phyloP scores from a whole-genome alignment of 2,113 vertebrate species.

The Gymnogyps californianus region DNA sequence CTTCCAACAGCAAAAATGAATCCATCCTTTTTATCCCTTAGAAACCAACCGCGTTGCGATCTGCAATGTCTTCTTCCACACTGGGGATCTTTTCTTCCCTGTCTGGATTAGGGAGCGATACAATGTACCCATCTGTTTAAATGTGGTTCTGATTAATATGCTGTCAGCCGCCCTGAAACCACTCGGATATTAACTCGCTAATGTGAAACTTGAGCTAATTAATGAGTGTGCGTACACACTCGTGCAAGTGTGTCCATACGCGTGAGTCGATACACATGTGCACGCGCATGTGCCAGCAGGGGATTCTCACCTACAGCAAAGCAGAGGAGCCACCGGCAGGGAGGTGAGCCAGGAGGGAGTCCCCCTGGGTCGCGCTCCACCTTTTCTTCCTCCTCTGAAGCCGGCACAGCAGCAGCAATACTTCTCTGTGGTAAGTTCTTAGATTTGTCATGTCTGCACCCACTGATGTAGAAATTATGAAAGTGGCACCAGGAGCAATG shows the following conservation, averaged over 20 bases:
- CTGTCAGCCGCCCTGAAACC: constrained; percentile 9
- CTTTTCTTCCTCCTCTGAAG: background rate
- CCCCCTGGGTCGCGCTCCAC: background rate
- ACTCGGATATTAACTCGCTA: background rate
- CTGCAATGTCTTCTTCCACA: background rate
- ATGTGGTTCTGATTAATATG: background rate
- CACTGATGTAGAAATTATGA: constrained; percentile 59
- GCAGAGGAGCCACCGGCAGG: background rate
- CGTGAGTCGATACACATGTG: rapidly evolving
- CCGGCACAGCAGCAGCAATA: background rate
- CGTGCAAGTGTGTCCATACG: rapidly evolving
- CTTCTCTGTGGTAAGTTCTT: background rate
- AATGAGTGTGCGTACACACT: background rate
- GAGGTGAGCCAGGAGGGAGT: background rate
- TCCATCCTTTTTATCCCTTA: background rate
- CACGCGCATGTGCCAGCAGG: background rate
- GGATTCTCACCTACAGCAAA: background rate
- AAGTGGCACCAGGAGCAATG: constrained; percentile 46
- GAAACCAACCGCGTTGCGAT: rapidly evolving
- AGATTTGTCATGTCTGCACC: constrained; percentile 19
- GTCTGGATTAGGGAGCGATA: background rate
- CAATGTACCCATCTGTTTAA: background rate
- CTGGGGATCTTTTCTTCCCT: background rate
- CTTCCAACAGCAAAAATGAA: background rate
- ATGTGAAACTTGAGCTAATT: background rate